phyloP scores from a whole-genome alignment of 2,797 vertebrate genomes.

The Sebastes steindachneri region DNA sequence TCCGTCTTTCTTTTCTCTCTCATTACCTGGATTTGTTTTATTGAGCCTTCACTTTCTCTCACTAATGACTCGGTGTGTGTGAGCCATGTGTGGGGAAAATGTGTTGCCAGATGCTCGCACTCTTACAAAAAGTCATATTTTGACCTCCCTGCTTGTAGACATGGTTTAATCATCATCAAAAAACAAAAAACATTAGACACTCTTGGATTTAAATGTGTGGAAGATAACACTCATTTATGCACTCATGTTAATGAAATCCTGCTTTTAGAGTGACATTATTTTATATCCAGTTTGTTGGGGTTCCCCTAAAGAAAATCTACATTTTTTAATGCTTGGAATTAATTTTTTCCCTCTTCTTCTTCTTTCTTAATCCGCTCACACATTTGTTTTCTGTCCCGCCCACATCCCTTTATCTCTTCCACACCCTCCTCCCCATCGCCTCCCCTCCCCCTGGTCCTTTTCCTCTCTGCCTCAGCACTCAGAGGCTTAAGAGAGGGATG shows the following conservation, averaged over 20 bases:
- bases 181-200: constrained; percentile 72
- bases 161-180: constrained; percentile 77
- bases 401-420: constrained; percentile 78
- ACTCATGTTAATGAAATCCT: constrained; percentile 61
- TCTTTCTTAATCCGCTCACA: constrained; percentile 75
- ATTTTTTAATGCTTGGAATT: constrained; percentile 69
- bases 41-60: constrained; percentile 54
- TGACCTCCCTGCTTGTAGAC: constrained; percentile 62
- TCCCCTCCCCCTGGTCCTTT: constrained; percentile 67
- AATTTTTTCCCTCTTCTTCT: constrained; percentile 48
- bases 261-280: constrained; percentile 53
- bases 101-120: constrained; percentile 75
- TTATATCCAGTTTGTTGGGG: constrained; percentile 65
- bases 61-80: constrained; percentile 57
- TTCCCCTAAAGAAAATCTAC: constrained; percentile 58
- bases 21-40: constrained; percentile 6
- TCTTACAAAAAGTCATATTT: constrained; percentile 66
- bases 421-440: constrained; percentile 60
- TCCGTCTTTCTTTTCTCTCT: background rate
- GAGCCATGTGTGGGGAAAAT: constrained; percentile 72
- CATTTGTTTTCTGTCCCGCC: constrained; percentile 80
- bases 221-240: constrained; percentile 52
- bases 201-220: constrained; percentile 67
- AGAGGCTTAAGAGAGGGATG: constrained; percentile 82
- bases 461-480: constrained; percentile 85